phyloP scores from a whole-genome alignment of 2,888 invertebrate genomes.

The Drosophila suboccidentalis region DNA sequence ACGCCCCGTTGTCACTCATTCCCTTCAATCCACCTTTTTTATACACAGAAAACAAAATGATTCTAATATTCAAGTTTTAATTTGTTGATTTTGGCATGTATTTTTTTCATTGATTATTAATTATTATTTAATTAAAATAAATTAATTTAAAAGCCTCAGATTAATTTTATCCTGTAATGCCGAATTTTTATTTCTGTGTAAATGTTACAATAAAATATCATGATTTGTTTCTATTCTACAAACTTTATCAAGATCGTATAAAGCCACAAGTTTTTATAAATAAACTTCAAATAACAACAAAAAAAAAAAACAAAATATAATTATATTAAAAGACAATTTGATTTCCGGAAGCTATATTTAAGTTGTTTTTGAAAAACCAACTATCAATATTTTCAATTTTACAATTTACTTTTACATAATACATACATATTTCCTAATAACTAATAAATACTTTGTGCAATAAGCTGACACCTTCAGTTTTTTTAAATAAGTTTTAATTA shows the following conservation, averaged over 20 bases:
- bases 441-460: not conserved
- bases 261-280: not conserved
- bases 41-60: no score
- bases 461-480: not conserved
- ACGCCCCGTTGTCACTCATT: constrained; percentile 35
- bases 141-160: no score
- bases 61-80: no score
- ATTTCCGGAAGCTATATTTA: not conserved
- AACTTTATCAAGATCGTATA: not conserved
- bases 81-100: no score
- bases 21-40: not conserved
- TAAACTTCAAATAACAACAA: not conserved
- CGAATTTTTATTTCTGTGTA: no score
- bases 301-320: not conserved
- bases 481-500: not conserved
- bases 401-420: not conserved
- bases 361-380: not conserved
- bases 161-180: no score
- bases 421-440: not conserved
- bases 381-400: not conserved
- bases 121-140: no score
- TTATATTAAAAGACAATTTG: not conserved
- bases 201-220: no score
- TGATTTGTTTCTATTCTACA: not conserved
- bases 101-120: no score